Conservation (phyloP, 2,888 invertebrate genomes). For the Drosophila prostipennis region DNA sequence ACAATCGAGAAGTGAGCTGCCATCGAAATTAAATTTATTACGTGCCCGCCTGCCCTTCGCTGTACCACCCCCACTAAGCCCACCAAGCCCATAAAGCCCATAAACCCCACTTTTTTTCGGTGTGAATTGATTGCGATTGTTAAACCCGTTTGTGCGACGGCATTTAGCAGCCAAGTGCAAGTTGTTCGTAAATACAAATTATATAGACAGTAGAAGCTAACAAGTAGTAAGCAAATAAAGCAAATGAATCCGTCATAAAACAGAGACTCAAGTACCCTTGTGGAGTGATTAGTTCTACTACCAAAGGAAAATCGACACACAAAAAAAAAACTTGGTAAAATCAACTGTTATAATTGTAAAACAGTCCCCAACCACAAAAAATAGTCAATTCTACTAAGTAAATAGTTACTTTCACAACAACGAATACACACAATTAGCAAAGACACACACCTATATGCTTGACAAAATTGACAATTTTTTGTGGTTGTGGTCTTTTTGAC, state of each 20-base stretch:
- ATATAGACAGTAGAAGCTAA: slow-evolving; percentile 17
- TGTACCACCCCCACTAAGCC: slow-evolving; percentile 16
- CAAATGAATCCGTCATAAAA: neutral
- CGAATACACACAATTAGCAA: no score
- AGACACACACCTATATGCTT: no score
- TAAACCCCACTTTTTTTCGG: slow-evolving; percentile 19
- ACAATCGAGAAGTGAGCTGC: slow-evolving; percentile 35
- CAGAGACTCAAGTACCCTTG: slow-evolving; percentile 8
- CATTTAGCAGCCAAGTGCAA: slow-evolving; percentile 75
- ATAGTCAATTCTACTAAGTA: no score
- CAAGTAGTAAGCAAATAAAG: slow-evolving; percentile 11
- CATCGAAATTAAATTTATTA: slow-evolving; percentile 64
- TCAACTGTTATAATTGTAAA: no score
- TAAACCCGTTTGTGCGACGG: slow-evolving; percentile 61
- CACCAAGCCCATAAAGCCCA: slow-evolving; percentile 7
- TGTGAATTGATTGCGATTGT: slow-evolving; percentile 47
- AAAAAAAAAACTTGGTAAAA: no score
- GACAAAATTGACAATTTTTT: no score
- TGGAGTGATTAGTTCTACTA: neutral
- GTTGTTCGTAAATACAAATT: slow-evolving; percentile 24
- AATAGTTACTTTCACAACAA: no score
- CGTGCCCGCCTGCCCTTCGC: slow-evolving; percentile 47
- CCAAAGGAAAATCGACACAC: neutral
- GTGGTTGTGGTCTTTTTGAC: no score
- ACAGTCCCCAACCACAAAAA: no score